These are phyloP conservation scores for Euproctis similis DNA, from an alignment of 2,888 invertebrate species.

Conservation along the genomic window DNA sequence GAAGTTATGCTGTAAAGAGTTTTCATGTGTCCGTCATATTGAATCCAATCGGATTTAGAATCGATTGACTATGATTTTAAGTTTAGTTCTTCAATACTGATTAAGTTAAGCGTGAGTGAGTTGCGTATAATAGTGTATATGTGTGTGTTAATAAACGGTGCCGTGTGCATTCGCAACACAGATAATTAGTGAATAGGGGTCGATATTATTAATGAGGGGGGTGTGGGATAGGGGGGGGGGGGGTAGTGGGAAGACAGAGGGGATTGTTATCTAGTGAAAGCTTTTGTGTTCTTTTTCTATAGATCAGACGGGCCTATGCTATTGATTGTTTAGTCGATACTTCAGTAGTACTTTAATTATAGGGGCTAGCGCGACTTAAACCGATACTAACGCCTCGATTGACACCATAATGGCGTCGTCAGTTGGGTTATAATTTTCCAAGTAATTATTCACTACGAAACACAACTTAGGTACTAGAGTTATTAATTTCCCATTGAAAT, in stretches of 20 bases:
- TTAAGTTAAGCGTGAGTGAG: slow-evolving; percentile 32
- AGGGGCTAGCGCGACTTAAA: slow-evolving; percentile 63
- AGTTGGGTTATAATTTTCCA: slow-evolving; percentile 54
- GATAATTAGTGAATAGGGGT: slow-evolving; percentile 74
- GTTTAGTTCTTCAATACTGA: slow-evolving; percentile 53
- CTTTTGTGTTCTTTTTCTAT: slow-evolving; percentile 72
- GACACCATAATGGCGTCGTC: slow-evolving; percentile 62
- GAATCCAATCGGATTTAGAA: no score
- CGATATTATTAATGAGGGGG: slow-evolving; percentile 75
- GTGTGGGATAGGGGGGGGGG: no score
- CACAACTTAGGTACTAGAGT: slow-evolving; percentile 49
- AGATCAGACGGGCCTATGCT: slow-evolving; percentile 47
- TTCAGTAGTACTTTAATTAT: slow-evolving; percentile 63
- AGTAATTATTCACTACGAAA: slow-evolving; percentile 62
- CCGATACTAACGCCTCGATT: slow-evolving; percentile 63
- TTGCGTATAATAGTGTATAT: slow-evolving; percentile 10
- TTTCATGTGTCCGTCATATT: no score
- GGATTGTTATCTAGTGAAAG: slow-evolving; percentile 69
- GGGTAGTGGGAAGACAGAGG: slow-evolving; percentile 36
- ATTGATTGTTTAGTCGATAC: slow-evolving; percentile 73
- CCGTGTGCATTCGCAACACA: slow-evolving; percentile 71
- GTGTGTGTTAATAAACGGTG: slow-evolving; percentile 20
- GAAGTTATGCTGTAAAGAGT: no score
- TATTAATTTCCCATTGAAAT: slow-evolving; percentile 38
- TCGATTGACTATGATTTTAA: slow-evolving; percentile 63